Base-by-base conservation (phyloP, 2,888 invertebrate genomes). In the Hydrotaea cyrtoneurina region DNA sequence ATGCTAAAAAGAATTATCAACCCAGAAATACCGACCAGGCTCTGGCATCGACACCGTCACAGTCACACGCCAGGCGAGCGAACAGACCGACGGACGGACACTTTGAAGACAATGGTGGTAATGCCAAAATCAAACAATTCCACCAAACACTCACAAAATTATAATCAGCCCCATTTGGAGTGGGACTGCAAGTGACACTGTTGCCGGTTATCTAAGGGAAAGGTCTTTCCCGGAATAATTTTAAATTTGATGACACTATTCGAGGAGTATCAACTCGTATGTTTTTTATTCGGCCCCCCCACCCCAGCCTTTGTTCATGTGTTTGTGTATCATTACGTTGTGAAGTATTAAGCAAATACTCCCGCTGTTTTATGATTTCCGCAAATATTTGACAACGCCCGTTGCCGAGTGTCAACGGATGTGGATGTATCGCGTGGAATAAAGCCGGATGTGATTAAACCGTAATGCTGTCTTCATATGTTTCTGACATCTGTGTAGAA, bases 1-100 rank as follows among this genome's bases (percentile, higher is more conserved):
- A 71, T 62, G 71, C 75, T 64, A 26, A 31, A 55, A 73, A 74
- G 15, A 77, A 55, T 75, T 71, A 71, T 43, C 50, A 84, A 21
- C 57, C 13, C 10, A 1, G 39, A 31, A 31, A 64, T 3, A 0
- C 15, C 19, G 53, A 26, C 64, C 23, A 50, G 46, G 26, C 75
- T 23, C 10, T 5, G 8, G 15, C 26, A 39, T n/a, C 17, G 19
- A 69, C 43, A 21, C 15, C 21, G 36, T n/a, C n/a, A n/a, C n/a
- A n/a, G n/a, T n/a, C n/a, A n/a, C n/a, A n/a, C n/a, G n/a, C n/a
- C n/a, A n/a, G n/a, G n/a, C n/a, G n/a, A n/a, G n/a, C n/a, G n/a
- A n/a, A n/a, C n/a, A 7, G 31, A 31, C 31, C 7, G 26, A 2
- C 23, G 50, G 43, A 43, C 5, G 57, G 69, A 31, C 31, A 7